Base-by-base conservation (phyloP, 1,140 invertebrate species). In the Ruditapes philippinarum region DNA sequence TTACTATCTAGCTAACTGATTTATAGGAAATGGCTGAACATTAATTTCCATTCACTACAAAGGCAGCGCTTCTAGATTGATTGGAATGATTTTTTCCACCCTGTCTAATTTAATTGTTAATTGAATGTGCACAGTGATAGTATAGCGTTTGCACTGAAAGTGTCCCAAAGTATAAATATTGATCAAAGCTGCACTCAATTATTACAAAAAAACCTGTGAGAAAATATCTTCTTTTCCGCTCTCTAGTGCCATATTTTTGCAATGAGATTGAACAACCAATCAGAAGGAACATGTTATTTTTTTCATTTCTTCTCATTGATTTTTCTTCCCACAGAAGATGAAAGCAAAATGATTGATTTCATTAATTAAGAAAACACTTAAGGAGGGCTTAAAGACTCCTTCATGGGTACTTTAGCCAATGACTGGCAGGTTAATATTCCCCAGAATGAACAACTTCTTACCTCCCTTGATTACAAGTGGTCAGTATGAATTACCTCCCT, bases 61-160 rank as follows among this genome's bases (percentile, higher is more conserved):
- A 54, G 45, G 74, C 45, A 54, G 42, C n/a, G n/a, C n/a, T 33
- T 11, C 31, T 3, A 36, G 45, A 78, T 78, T 78, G 74, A 78
- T 78, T 78, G 42, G 36, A 51, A 33, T 54, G 49, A 54, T 31
- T 51, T 45, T n/a, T 78, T 42, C 22, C 31, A 40, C 31, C 12
- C 22, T 78, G 17, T 36, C 74, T 78, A 78, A 78, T 78, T 49
- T 51, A 78, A 78, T 78, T 51, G 74, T 78, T 78, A 78, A 78
- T 78, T 78, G 74, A 25, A 2, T 19, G 33, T 70, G 65, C 65
- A 70, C 2, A 38, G 36, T 28, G 28, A 70, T 70, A 38, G n/a
- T n/a, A n/a, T n/a, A n/a, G n/a, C 4, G 33, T 0, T 38, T 70
- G 33, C 36, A 38, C 31, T 40, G 22, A 22, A 70, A 22, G 33